Evolutionary conservation across 2,888 invertebrate species (phyloP).

Genomic region (Caenorhabditis wallacei): DNA sequence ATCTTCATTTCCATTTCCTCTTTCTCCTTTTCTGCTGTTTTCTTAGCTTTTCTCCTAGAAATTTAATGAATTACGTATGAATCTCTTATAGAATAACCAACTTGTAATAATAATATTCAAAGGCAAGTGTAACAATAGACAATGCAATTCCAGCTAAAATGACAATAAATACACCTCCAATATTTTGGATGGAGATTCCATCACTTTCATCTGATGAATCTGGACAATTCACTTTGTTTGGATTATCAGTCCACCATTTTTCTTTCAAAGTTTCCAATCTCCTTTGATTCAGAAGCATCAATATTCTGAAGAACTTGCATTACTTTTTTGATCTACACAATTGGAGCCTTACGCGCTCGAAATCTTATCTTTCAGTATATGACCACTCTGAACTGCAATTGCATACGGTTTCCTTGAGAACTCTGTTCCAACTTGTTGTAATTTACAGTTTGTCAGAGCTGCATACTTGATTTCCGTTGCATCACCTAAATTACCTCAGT

Average conservation of each 20-base stretch:
- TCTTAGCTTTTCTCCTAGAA: constrained; percentile 62
- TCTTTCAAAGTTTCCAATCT: constrained; percentile 95
- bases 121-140: constrained; percentile 88
- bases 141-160: constrained; percentile 88
- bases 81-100: background rate
- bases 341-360: constrained; percentile 73
- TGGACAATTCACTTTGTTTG: constrained; percentile 85
- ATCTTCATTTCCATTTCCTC: constrained; percentile 30
- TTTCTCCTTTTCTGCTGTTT: constrained; percentile 57
- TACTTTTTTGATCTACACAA: background rate
- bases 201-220: constrained; percentile 90
- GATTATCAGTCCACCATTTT: constrained; percentile 96
- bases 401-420: constrained; percentile 98
- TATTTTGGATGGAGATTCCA: constrained; percentile 97
- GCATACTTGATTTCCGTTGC: constrained; percentile 93
- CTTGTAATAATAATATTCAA: constrained; percentile 88
- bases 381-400: constrained; percentile 92
- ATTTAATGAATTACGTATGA: background rate
- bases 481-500: constrained; percentile 87
- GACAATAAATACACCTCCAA: constrained; percentile 97
- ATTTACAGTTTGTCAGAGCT: constrained; percentile 91
- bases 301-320: constrained; percentile 87
- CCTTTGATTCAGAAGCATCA: constrained; percentile 94
- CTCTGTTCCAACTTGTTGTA: constrained; percentile 94
- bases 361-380: constrained; percentile 77